Conservation (phyloP, 1,140 invertebrate genomes). For the Littorina saxatilis region DNA sequence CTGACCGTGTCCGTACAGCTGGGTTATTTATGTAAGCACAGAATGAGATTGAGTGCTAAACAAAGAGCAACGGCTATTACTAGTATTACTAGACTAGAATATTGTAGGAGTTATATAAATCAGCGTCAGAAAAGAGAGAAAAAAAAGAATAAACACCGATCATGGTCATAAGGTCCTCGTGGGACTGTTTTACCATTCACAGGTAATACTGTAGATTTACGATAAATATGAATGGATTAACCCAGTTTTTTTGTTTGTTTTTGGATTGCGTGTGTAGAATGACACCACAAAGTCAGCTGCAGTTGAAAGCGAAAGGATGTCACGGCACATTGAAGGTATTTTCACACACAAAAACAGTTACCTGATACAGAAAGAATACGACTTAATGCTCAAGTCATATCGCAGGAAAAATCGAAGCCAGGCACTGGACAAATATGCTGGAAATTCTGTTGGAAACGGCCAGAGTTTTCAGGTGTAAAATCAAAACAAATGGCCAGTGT, state of each 20-base stretch:
- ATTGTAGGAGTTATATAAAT: too few relatives aligned
- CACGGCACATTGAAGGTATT: not conserved
- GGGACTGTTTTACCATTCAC: too few relatives aligned
- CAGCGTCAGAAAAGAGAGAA: not conserved
- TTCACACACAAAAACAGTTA: not conserved
- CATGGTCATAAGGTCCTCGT: too few relatives aligned
- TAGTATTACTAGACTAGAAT: too few relatives aligned
- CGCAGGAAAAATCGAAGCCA: not conserved
- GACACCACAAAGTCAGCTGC: not conserved
- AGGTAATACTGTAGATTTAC: too few relatives aligned
- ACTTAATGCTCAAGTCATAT: not conserved
- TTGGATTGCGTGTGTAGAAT: not conserved
- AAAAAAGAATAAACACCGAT: not conserved
- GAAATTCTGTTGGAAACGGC: too few relatives aligned
- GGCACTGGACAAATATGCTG: not conserved
- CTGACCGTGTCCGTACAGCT: too few relatives aligned
- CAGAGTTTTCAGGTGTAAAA: not conserved
- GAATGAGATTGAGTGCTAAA: too few relatives aligned
- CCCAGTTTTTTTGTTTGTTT: too few relatives aligned
- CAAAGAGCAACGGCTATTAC: too few relatives aligned
- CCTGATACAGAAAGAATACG: not conserved
- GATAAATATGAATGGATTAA: too few relatives aligned
- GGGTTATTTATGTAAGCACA: too few relatives aligned
- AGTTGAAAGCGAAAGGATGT: constrained; percentile 17
- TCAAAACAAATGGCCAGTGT: constrained; percentile 28